A percentile compares a stretch with the other conserved stretches of the same genome.
phyloP scores from a whole-genome alignment of 2,888 invertebrate genomes.

The Yponomeuta evonymella region DNA sequence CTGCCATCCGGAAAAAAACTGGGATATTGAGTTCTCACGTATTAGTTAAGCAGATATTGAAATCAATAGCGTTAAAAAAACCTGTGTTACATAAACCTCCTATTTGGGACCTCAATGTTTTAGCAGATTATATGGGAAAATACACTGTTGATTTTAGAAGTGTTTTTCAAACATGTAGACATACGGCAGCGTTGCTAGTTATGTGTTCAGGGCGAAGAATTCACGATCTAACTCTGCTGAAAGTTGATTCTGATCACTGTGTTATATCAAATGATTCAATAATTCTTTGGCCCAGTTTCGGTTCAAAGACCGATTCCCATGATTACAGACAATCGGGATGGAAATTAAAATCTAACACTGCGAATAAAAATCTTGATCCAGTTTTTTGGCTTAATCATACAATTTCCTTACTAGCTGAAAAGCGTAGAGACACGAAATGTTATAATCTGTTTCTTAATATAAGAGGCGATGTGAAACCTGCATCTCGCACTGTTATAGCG shows the following conservation, averaged over 20 bases:
- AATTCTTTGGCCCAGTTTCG: conserved; percentile 21
- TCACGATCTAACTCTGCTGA: conserved; percentile 22
- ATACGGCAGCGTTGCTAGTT: conserved; percentile 18
- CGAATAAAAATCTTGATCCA: too few species aligned
- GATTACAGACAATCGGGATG: conserved; percentile 25
- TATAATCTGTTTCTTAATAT: conserved; percentile 17
- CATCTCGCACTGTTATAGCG: conserved; percentile 22
- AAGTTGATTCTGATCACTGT: conserved; percentile 10
- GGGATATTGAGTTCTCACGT: too few species aligned
- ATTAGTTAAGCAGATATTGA: conserved; percentile 25
- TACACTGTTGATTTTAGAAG: conserved; percentile 14
- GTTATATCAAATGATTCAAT: conserved; percentile 15
- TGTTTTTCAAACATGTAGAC: conserved; percentile 14
- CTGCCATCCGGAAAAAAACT: too few species aligned
- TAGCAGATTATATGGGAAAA: conserved; percentile 8
- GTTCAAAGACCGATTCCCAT: conserved; percentile 25
- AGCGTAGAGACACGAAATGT: too few species aligned
- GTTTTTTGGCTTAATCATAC: too few species aligned
- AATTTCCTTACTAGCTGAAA: too few species aligned
- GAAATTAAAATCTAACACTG: conserved; percentile 15
- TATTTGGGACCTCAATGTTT: conserved; percentile 24
- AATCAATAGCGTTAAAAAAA: conserved; percentile 19
- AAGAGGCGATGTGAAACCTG: conserved; percentile 18
- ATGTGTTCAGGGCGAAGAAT: conserved; percentile 22
- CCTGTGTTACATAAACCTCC: conserved; percentile 19